These are phyloP conservation scores for Pungitius pungitius DNA, from an alignment of 2,113 vertebrate genomes.

Conservation along the genomic window DNA sequence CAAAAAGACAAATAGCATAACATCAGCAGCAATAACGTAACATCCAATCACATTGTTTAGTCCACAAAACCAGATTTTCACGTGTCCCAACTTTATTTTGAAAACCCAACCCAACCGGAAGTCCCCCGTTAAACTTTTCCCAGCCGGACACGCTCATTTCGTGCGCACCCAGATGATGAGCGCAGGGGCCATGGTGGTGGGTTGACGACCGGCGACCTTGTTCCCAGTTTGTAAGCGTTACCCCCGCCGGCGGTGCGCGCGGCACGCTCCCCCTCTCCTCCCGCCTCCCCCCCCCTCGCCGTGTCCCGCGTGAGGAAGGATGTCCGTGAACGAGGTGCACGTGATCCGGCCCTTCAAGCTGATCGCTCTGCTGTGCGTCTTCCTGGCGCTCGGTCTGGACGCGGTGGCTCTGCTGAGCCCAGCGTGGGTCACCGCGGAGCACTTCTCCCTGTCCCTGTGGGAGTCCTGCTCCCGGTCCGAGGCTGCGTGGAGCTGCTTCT, in stretches of 20 bases:
- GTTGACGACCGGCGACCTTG: constrained; percentile 13
- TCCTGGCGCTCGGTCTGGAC: constrained; percentile 82
- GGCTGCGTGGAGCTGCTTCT: constrained; percentile 78
- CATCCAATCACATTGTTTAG: not conserved
- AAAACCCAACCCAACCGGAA: constrained; percentile 51
- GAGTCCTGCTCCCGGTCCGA: constrained; percentile 76
- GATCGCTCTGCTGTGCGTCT: constrained; percentile 83
- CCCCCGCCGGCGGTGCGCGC: not conserved
- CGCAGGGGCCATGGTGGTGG: constrained; percentile 46
- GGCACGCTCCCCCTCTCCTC: too few relatives aligned
- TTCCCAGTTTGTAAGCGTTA: constrained; percentile 5
- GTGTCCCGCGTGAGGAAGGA: constrained; percentile 29
- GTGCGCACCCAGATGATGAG: too few relatives aligned
- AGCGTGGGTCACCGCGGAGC: constrained; percentile 86
- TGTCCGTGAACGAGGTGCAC: constrained; percentile 79
- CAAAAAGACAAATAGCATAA: not conserved
- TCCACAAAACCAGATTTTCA: not conserved
- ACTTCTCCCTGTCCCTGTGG: constrained; percentile 84
- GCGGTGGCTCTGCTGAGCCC: constrained; percentile 83
- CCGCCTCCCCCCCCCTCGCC: too few relatives aligned
- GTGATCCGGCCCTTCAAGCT: constrained; percentile 84
- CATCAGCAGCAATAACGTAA: not conserved
- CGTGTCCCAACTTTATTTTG: constrained; percentile 52
- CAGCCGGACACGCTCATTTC: constrained; percentile 21
- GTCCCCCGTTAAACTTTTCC: constrained; percentile 24